phyloP scores from a whole-genome alignment of 1,140 invertebrate genomes.

The Drosophila biarmipes region DNA sequence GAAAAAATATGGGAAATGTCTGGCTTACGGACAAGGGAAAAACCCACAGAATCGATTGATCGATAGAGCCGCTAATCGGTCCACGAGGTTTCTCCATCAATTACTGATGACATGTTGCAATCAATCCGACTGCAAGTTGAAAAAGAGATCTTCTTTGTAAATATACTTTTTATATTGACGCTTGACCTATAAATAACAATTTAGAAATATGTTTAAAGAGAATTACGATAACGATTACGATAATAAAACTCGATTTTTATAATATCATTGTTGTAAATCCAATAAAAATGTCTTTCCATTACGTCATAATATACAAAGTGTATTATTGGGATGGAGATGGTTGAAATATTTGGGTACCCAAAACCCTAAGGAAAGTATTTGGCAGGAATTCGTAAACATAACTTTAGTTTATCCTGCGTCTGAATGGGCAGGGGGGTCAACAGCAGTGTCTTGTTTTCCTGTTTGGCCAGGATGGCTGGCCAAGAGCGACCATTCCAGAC shows the following conservation, averaged over 20 bases:
- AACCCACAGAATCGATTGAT: constrained; percentile 20
- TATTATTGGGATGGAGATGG: neutral
- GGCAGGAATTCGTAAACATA: neutral
- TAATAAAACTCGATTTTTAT: too few relatives aligned
- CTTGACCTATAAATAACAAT: too few relatives aligned
- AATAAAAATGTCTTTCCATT: too few relatives aligned
- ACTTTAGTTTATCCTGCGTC: constrained; percentile 3
- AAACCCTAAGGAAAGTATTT: neutral
- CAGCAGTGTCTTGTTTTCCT: constrained; percentile 43
- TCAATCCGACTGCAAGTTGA: constrained; percentile 1
- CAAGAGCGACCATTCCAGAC: too few relatives aligned
- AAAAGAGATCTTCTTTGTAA: neutral
- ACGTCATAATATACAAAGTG: neutral
- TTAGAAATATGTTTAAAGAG: too few relatives aligned
- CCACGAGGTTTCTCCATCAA: constrained; percentile 23
- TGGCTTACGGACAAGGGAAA: constrained; percentile 1
- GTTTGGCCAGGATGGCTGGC: constrained; percentile 24
- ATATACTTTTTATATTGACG: too few relatives aligned
- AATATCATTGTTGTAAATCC: too few relatives aligned
- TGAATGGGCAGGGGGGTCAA: neutral
- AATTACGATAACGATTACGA: too few relatives aligned
- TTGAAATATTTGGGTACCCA: neutral
- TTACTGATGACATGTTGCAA: constrained; percentile 24
- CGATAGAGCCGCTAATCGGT: constrained; percentile 24
- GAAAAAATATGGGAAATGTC: constrained; percentile 21